Evolutionary conservation across 1,140 invertebrate genomes (phyloP), one percentile per base, ranked within the genome.

Genomic region (Penaeus japonicus): DNA sequence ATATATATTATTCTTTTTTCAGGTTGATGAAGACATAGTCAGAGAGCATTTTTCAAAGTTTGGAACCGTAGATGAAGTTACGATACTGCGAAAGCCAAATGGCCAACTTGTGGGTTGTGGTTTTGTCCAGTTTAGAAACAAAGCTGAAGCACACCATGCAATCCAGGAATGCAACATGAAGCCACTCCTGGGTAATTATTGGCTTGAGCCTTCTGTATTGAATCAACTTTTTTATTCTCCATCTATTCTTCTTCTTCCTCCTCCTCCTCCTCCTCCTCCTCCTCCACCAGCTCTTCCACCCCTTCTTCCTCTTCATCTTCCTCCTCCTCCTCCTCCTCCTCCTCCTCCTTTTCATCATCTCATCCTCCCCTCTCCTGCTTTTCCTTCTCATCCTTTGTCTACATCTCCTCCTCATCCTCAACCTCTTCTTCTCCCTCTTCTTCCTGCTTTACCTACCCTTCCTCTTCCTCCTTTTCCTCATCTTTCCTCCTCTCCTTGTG

Each of bases 141-240:
- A n/a, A 39, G 15, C 18, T 18, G 79, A 82, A 57, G 79, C 78
- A 54, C 39, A 75, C 1, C 65, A 70, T 32, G 85, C 85, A 20
- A 87, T 87, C 5, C 22, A 57, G 62, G 79, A 82, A 32, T 87
- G 85, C 62, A 87, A 87, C 70, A 87, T 87, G 85, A 87, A 87
- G 27, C 80, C 80, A 20, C 75, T 92, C 54, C 17, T 87, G 73
- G 85, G 85, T 87, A 81, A 81, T 17, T 62, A n/a, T 57, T n/a
- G 5, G 4, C 0, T 32, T 22, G 2, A n/a, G 22, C n/a, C 5
- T 70, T 70, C 39, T 18, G 30, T 79, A 3, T 10, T 18, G 1
- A 35, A 20, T 24, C 10, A 22, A 24, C 18, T 20, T 83, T 84
- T 47, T 75, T 84, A 39, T 4, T 62, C 3, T 22, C 1, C 0